These are phyloP conservation scores for Numenius phaeopus DNA, from an alignment of 2,797 vertebrate species.

Conservation along the genomic window DNA sequence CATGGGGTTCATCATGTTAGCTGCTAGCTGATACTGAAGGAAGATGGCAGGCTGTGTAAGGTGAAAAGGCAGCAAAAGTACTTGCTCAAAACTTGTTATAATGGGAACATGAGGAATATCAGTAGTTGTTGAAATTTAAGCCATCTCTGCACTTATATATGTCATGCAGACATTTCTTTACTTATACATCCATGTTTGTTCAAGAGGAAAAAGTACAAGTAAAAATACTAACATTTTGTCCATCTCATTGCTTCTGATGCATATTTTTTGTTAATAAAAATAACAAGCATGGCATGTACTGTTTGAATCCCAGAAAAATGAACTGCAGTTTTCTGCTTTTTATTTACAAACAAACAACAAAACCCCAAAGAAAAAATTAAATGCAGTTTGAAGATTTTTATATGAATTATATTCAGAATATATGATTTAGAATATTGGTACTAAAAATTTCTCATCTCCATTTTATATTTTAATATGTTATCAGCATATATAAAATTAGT, in stretches of 20 bases:
- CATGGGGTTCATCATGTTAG: not conserved
- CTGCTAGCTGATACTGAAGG: not conserved
- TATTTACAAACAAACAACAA: not conserved
- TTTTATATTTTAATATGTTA: not conserved
- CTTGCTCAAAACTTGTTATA: not conserved
- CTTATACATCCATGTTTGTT: not conserved
- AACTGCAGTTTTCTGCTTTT: not conserved
- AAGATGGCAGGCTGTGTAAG: not conserved
- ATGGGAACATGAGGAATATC: not conserved
- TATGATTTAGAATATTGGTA: slow-evolving; percentile 9
- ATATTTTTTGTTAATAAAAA: slow-evolving; percentile 33
- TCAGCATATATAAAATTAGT: not conserved
- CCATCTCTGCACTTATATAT: not conserved
- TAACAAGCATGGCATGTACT: slow-evolving; percentile 26
- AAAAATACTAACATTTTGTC: slow-evolving; percentile 52
- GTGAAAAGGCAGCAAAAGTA: not conserved
- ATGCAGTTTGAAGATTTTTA: not conserved
- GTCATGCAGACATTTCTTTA: not conserved
- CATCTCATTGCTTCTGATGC: slow-evolving; percentile 64
- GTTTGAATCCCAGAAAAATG: slow-evolving; percentile 26
- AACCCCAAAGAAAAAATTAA: not conserved
- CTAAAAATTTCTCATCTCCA: not conserved
- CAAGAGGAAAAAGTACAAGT: slow-evolving; percentile 24
- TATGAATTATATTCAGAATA: slow-evolving; percentile 1
- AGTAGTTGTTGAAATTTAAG: slow-evolving; percentile 2